Conservation (phyloP, 2,113 vertebrate genomes). For the Ahaetulla prasina region DNA sequence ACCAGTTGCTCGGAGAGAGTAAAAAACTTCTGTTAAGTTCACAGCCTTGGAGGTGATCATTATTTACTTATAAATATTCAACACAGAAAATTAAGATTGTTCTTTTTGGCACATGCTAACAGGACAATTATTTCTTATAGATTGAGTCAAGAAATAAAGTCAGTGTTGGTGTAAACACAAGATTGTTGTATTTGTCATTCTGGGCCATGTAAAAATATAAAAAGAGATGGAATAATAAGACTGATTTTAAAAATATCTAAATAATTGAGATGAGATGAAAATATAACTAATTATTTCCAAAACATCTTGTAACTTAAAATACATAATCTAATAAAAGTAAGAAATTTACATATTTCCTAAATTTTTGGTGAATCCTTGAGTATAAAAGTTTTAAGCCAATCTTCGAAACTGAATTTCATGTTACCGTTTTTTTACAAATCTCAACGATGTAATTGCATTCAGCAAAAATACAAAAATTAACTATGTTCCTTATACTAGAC, state of each 20-base stretch:
- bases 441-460: background rate
- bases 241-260: background rate
- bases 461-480: background rate
- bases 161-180: background rate
- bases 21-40: background rate
- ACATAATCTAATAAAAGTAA: background rate
- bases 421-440: background rate
- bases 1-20: background rate
- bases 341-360: background rate
- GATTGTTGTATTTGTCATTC: background rate
- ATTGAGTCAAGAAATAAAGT: background rate
- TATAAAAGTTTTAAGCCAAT: background rate
- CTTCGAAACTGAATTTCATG: constrained; percentile 14
- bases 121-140: background rate
- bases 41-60: background rate
- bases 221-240: background rate
- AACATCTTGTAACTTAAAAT: background rate
- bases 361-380: background rate
- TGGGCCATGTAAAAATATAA: no score
- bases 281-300: background rate
- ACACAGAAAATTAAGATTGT: background rate
- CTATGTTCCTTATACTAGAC: background rate
- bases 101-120: background rate
- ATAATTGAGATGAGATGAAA: background rate
- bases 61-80: background rate